A percentile compares a stretch with the other conserved stretches of the same genome.
These are phyloP conservation scores for Procambarus clarkii DNA, from an alignment of 1,140 invertebrate genomes.

Conservation along the genomic window DNA sequence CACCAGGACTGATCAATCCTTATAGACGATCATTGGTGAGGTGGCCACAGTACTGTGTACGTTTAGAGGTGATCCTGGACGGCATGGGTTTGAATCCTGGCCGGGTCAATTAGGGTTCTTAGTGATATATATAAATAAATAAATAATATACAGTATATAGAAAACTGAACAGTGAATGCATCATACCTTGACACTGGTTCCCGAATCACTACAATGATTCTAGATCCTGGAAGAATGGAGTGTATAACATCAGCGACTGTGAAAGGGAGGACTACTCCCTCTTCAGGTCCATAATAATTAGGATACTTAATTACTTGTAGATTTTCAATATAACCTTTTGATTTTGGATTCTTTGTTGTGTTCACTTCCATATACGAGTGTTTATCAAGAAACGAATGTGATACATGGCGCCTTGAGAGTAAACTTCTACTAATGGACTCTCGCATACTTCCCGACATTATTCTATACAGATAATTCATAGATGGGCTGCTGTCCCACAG, in stretches of 20 bases:
- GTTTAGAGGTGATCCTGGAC: too few relatives aligned
- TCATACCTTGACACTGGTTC: slow-evolving; percentile 58
- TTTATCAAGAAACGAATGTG: background rate
- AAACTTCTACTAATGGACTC: background rate
- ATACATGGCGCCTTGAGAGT: background rate
- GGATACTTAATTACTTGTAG: background rate
- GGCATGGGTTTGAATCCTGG: too few relatives aligned
- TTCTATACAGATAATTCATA: slow-evolving; percentile 38
- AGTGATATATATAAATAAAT: too few relatives aligned
- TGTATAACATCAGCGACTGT: slow-evolving; percentile 57
- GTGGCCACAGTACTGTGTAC: too few relatives aligned
- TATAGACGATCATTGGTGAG: too few relatives aligned
- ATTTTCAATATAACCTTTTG: background rate
- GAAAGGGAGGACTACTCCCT: slow-evolving; percentile 31
- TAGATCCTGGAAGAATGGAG: slow-evolving; percentile 40
- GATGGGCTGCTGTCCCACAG: slow-evolving; percentile 56
- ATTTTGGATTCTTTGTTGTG: background rate
- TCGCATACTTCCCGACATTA: background rate
- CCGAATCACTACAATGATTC: slow-evolving; percentile 54
- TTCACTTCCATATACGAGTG: background rate
- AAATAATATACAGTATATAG: background rate
- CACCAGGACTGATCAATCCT: too few relatives aligned
- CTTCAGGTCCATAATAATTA: background rate
- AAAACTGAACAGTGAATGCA: background rate
- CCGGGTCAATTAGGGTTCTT: too few relatives aligned